These are phyloP conservation scores for Harpagoxenus sublaevis DNA, from an alignment of 2,888 invertebrate genomes.

Conservation along the genomic window DNA sequence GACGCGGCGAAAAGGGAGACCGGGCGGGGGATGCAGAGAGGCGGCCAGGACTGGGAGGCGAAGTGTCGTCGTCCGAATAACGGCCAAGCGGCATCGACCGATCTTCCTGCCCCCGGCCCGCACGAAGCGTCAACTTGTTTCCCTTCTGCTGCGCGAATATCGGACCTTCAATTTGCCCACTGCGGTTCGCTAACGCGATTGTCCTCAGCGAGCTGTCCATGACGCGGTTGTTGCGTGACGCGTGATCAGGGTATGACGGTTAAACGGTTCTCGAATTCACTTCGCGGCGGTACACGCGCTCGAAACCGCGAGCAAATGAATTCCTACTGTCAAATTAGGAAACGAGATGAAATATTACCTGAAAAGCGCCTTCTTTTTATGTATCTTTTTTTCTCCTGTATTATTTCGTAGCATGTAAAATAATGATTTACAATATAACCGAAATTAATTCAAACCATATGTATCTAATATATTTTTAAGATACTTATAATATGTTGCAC, in stretches of 20 bases:
- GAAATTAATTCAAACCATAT: neutral
- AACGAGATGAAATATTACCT: neutral
- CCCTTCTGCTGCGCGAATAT: constrained; percentile 85
- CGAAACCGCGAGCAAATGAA: constrained; percentile 35
- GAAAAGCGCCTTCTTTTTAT: neutral
- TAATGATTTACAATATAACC: neutral
- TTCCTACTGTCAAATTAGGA: neutral
- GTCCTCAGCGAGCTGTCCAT: constrained; percentile 78
- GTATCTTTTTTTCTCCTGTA: neutral
- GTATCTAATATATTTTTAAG: neutral
- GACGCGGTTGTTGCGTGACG: constrained; percentile 57
- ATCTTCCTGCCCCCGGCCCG: constrained; percentile 83
- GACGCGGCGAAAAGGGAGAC: constrained; percentile 74
- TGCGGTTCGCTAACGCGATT: constrained; percentile 82
- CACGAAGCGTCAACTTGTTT: constrained; percentile 85
- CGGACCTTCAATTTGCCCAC: constrained; percentile 82
- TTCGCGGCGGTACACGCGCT: neutral
- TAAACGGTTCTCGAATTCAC: constrained; percentile 47
- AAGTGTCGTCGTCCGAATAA: constrained; percentile 87
- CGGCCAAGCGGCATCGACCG: constrained; percentile 86
- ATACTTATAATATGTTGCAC: neutral
- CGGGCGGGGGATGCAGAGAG: constrained; percentile 73
- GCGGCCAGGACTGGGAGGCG: constrained; percentile 83
- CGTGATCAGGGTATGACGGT: constrained; percentile 56
- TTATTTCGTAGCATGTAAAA: neutral